These are phyloP conservation scores for Trichopoda pennipes DNA, from an alignment of 2,888 invertebrate species.

Conservation along the genomic window DNA sequence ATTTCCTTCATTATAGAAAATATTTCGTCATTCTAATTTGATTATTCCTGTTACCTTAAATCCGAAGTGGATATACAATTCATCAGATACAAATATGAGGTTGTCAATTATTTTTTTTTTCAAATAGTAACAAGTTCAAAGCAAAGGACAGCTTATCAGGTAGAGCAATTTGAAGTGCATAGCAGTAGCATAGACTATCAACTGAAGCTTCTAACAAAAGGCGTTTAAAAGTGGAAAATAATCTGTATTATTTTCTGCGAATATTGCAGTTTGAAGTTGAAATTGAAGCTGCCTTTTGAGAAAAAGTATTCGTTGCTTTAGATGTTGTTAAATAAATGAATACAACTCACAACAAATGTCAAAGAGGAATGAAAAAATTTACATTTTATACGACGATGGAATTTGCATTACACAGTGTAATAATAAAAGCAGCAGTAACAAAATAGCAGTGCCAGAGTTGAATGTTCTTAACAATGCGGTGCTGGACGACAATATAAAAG, in stretches of 20 bases:
- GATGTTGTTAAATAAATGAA: constrained; percentile 19
- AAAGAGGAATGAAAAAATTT: constrained; percentile 7
- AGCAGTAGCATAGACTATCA: too few species aligned
- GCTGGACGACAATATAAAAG: too few species aligned
- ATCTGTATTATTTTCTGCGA: background rate
- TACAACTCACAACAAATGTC: constrained; percentile 9
- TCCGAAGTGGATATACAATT: too few species aligned
- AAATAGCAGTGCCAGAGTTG: background rate
- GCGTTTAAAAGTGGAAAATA: background rate
- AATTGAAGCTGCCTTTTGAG: constrained; percentile 55
- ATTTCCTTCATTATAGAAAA: too few species aligned
- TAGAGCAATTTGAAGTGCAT: too few species aligned
- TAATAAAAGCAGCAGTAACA: background rate
- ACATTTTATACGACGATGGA: background rate
- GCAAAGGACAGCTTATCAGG: too few species aligned
- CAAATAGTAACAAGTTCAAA: too few species aligned
- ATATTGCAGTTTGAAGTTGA: constrained; percentile 51
- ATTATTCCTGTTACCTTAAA: too few species aligned
- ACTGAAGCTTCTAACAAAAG: background rate
- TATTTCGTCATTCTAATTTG: too few species aligned
- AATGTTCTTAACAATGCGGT: background rate
- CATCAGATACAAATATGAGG: too few species aligned
- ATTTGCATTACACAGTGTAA: background rate
- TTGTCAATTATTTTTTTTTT: too few species aligned
- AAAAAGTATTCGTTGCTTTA: background rate